Conservation (phyloP, 2,113 vertebrate genomes). For the Onychostoma macrolepis region DNA sequence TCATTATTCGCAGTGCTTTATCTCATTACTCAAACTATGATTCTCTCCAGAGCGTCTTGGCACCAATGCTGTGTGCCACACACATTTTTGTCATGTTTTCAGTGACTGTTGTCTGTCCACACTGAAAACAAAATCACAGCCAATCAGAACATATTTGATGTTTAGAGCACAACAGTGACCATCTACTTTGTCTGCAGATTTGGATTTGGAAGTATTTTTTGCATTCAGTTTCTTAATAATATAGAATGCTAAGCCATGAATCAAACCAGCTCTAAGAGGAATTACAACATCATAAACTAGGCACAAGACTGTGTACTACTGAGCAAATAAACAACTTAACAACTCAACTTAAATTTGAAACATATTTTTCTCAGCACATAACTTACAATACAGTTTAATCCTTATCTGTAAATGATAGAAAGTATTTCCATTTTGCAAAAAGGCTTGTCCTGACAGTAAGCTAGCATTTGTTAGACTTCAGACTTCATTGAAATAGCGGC, state of each 20-base stretch:
- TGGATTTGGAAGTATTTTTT: background rate
- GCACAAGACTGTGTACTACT: background rate
- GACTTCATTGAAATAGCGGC: no score
- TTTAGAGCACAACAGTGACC: background rate
- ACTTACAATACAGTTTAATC: no score
- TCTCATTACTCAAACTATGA: conserved; percentile 3
- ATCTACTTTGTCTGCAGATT: background rate
- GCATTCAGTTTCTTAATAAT: background rate
- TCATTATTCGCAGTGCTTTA: background rate
- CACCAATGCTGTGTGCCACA: background rate
- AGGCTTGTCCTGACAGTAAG: no score
- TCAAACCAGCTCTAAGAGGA: background rate
- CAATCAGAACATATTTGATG: background rate
- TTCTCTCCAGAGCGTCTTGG: background rate
- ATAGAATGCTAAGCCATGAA: background rate
- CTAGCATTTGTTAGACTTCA: no score
- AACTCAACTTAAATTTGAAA: no score
- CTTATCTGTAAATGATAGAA: no score
- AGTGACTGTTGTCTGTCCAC: background rate
- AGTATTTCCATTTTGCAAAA: no score
- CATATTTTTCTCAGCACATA: no score
- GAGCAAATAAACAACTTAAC: background rate
- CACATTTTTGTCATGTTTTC: background rate
- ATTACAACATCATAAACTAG: background rate
- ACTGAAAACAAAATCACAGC: background rate